Percentiles rank a stretch among this genome's conserved stretches.
Conservation (phyloP, 2,113 vertebrate genomes). For the Archocentrus centrarchus region DNA sequence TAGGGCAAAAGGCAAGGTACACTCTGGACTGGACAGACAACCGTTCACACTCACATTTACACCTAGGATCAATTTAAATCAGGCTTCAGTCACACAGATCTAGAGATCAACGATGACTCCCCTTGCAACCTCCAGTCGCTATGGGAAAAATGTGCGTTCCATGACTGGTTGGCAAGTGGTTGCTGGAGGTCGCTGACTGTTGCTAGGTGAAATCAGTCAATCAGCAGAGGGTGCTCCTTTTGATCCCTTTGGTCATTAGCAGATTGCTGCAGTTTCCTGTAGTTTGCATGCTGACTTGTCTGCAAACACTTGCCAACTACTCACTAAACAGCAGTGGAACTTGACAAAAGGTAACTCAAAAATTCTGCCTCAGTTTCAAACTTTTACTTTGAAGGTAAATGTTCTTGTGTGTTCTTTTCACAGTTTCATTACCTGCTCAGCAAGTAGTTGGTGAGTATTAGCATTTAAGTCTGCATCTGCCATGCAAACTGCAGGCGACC, state of each 20-base stretch:
- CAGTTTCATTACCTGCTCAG: too few relatives aligned
- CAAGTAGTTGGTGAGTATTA: too few relatives aligned
- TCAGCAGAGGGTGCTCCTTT: neutral
- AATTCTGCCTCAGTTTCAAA: too few relatives aligned
- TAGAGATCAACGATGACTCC: neutral
- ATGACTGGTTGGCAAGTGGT: neutral
- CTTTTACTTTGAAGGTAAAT: neutral
- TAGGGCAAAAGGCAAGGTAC: neutral
- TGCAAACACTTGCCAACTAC: conserved; percentile 7
- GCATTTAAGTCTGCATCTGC: too few relatives aligned
- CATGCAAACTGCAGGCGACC: too few relatives aligned
- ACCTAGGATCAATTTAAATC: neutral
- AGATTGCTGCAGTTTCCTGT: neutral
- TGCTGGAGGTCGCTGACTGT: neutral
- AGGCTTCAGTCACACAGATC: neutral
- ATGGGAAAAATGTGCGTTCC: neutral
- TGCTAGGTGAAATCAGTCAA: neutral
- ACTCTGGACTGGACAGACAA: neutral
- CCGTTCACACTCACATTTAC: neutral
- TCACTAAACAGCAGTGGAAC: neutral
- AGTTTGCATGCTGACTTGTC: neutral
- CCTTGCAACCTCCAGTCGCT: too few relatives aligned
- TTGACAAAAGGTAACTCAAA: neutral
- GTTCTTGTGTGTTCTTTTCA: too few relatives aligned
- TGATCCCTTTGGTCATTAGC: neutral